A percentile compares a stretch with the other conserved stretches of the same genome.
Conservation (phyloP, 2,797 vertebrate species). For the Molothrus aeneus region DNA sequence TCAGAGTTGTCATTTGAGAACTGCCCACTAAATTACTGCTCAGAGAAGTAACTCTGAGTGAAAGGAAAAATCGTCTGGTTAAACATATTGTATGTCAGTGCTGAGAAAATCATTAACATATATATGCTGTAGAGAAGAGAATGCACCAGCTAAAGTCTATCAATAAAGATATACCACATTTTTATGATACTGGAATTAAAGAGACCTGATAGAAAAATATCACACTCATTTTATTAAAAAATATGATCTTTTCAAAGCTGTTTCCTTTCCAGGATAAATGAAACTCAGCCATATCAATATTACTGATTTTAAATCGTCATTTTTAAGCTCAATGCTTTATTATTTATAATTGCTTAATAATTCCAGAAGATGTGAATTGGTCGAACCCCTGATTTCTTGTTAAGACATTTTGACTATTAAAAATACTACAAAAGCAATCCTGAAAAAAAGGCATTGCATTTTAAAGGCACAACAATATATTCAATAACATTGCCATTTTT, state of each 20-base stretch:
- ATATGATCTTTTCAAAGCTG: constrained; percentile 24
- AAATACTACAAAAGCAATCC: not conserved
- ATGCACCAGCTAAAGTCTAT: constrained; percentile 49
- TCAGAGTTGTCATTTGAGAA: constrained; percentile 47
- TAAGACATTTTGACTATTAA: constrained; percentile 1
- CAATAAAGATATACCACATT: constrained; percentile 62
- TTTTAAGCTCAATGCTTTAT: constrained; percentile 42
- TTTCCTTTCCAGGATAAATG: constrained; percentile 59
- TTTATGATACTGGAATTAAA: constrained; percentile 60
- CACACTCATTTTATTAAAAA: constrained; percentile 49
- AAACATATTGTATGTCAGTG: constrained; percentile 58
- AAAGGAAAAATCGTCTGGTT: constrained; percentile 46
- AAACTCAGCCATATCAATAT: constrained; percentile 32
- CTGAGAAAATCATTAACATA: constrained; percentile 65
- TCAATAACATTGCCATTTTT: not conserved
- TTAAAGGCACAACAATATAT: not conserved
- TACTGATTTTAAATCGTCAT: constrained; percentile 44
- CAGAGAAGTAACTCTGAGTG: constrained; percentile 44
- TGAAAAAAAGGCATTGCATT: not conserved
- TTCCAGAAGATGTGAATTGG: constrained; percentile 5
- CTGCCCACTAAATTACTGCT: constrained; percentile 66
- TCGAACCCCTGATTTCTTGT: not conserved
- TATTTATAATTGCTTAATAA: constrained; percentile 67
- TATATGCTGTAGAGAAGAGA: constrained; percentile 42
- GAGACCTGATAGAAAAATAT: constrained; percentile 51